Percentiles rank a stretch among this genome's conserved stretches.
phyloP scores from a whole-genome alignment of 2,888 invertebrate genomes.

The Hyppa rectilinea region DNA sequence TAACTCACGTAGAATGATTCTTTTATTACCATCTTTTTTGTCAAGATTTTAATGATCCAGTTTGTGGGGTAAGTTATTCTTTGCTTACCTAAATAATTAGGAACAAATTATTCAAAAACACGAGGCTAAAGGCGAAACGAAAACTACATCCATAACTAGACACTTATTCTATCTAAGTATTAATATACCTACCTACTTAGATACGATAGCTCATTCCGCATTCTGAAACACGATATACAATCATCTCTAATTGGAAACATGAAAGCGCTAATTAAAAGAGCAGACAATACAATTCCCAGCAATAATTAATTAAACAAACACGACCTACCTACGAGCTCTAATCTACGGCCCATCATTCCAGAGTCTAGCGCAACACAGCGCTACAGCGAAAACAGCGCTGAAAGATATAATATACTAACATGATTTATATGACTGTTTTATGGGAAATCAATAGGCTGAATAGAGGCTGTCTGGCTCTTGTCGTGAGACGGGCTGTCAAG shows the following conservation, averaged over 20 bases:
- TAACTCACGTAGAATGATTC: not conserved
- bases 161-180: no score
- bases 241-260: not conserved
- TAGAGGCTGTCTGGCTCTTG: constrained; percentile 33
- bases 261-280: not conserved
- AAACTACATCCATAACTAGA: no score
- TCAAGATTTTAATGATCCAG: no score
- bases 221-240: not conserved
- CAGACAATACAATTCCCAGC: not conserved
- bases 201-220: not conserved
- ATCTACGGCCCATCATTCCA: not conserved
- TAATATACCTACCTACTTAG: not conserved
- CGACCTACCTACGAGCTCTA: not conserved
- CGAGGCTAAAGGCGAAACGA: not conserved
- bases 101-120: no score
- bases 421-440: constrained; percentile 75
- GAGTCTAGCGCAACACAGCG: constrained; percentile 6
- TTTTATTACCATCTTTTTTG: no score
- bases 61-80: no score
- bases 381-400: constrained; percentile 50
- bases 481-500: constrained; percentile 61
- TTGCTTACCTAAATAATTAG: no score
- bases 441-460: constrained; percentile 76
- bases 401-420: constrained; percentile 56
- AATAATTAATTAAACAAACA: constrained; percentile 13